Evolutionary conservation across 2,888 invertebrate species (phyloP).

Genomic region (Mythimna pallens): DNA sequence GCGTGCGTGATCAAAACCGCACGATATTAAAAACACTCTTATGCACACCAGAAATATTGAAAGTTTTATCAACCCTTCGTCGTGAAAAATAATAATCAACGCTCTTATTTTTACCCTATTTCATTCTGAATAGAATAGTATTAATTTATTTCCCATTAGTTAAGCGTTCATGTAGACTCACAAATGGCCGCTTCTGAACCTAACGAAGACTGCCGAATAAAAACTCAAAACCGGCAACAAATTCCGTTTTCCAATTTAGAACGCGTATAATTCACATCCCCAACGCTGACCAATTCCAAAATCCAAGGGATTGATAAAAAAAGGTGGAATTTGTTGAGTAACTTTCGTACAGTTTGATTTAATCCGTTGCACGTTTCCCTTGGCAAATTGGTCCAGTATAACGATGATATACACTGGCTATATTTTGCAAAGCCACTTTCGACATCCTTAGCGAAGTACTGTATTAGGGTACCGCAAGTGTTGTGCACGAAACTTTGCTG

Average conservation of each 20-base stretch:
- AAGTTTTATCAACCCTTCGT: too few species aligned
- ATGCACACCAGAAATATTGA: too few species aligned
- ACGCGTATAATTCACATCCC: conserved; percentile 62
- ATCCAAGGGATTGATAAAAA: conserved; percentile 66
- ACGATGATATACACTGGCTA: conserved; percentile 73
- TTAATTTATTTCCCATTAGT: background rate
- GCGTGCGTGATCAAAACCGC: too few species aligned
- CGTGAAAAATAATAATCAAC: too few species aligned
- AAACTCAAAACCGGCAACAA: conserved; percentile 47
- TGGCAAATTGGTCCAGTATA: conserved; percentile 73
- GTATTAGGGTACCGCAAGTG: conserved; percentile 42
- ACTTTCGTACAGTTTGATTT: conserved; percentile 68
- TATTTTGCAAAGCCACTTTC: conserved; percentile 67
- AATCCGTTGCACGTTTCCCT: conserved; percentile 70
- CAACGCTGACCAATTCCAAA: conserved; percentile 60
- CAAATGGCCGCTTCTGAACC: conserved; percentile 34
- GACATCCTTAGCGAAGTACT: conserved; percentile 52
- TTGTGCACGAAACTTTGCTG: conserved; percentile 13
- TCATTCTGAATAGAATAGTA: background rate
- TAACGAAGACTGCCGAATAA: conserved; percentile 42
- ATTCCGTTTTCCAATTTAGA: conserved; percentile 61
- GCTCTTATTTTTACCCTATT: too few species aligned
- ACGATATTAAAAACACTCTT: too few species aligned
- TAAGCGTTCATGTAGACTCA: background rate
- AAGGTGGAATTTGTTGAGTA: conserved; percentile 61